These are phyloP conservation scores for Artemisiospiza belli DNA, from an alignment of 2,113 vertebrate genomes.

Conservation along the genomic window DNA sequence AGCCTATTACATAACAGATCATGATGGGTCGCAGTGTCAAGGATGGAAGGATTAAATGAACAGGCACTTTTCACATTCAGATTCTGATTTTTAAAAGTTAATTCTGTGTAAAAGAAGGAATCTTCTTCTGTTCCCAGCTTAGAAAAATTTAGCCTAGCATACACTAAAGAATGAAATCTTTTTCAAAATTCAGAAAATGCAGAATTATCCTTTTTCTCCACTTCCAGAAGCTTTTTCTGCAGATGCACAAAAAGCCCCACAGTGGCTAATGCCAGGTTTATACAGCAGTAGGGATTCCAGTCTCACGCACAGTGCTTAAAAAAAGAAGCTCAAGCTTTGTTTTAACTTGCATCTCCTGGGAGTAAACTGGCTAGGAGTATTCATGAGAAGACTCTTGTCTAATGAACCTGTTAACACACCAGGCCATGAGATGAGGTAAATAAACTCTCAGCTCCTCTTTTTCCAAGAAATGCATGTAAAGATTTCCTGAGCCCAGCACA, in stretches of 20 bases:
- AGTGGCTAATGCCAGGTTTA: neutral
- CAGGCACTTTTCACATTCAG: neutral
- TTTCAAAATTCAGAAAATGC: neutral
- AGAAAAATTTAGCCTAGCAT: neutral
- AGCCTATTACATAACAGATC: constrained; percentile 38
- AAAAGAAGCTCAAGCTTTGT: neutral
- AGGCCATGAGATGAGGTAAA: neutral
- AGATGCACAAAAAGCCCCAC: neutral
- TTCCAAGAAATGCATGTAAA: neutral
- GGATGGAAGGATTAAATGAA: neutral
- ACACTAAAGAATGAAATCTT: neutral
- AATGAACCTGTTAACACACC: neutral
- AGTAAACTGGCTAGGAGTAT: neutral
- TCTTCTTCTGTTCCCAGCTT: neutral
- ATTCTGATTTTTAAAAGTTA: neutral
- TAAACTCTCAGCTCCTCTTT: neutral
- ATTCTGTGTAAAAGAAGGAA: neutral
- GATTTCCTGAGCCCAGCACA: neutral
- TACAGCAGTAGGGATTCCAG: neutral
- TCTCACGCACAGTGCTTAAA: neutral
- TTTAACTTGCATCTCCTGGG: neutral
- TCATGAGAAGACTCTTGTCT: neutral
- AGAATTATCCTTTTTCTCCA: neutral
- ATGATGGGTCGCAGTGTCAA: neutral
- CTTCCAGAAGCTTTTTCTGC: neutral